These are phyloP conservation scores for Athripsodes cinereus DNA, from an alignment of 2,888 invertebrate species.

Conservation along the genomic window DNA sequence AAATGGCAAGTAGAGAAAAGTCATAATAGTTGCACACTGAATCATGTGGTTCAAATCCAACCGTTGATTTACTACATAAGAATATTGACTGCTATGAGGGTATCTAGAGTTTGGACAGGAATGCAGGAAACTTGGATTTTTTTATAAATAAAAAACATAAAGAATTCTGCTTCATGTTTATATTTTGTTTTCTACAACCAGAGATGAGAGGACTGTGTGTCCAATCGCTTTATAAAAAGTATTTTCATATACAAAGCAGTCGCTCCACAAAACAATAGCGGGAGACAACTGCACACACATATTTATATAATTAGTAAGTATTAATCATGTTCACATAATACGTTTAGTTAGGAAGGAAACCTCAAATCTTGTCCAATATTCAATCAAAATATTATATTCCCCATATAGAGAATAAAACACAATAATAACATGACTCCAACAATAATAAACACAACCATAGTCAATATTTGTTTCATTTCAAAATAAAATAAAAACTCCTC, in stretches of 20 bases:
- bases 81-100: too few relatives aligned
- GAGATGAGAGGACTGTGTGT: conserved; percentile 12
- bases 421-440: conserved; percentile 2
- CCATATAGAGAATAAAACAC: not conserved
- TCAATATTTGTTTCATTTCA: not conserved
- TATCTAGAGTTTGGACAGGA: too few relatives aligned
- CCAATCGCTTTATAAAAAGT: conserved; percentile 14
- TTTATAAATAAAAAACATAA: not conserved
- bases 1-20: too few relatives aligned
- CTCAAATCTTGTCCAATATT: not conserved
- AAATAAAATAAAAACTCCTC: too few relatives aligned
- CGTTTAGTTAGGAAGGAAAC: too few relatives aligned
- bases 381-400: not conserved
- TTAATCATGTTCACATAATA: not conserved
- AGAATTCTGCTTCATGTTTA: conserved; percentile 15
- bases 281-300: not conserved
- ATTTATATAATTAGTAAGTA: conserved; percentile 7
- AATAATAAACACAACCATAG: conserved; percentile 7
- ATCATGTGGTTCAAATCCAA: too few relatives aligned
- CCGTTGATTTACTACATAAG: too few relatives aligned
- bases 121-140: too few relatives aligned
- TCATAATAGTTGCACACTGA: too few relatives aligned
- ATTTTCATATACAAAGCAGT: conserved; percentile 19
- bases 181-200: conserved; percentile 23
- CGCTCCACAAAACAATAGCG: not conserved